A percentile compares a stretch with the other conserved stretches of the same genome.
phyloP scores from a whole-genome alignment of 2,797 vertebrate species.

The Naso thynnoides region DNA sequence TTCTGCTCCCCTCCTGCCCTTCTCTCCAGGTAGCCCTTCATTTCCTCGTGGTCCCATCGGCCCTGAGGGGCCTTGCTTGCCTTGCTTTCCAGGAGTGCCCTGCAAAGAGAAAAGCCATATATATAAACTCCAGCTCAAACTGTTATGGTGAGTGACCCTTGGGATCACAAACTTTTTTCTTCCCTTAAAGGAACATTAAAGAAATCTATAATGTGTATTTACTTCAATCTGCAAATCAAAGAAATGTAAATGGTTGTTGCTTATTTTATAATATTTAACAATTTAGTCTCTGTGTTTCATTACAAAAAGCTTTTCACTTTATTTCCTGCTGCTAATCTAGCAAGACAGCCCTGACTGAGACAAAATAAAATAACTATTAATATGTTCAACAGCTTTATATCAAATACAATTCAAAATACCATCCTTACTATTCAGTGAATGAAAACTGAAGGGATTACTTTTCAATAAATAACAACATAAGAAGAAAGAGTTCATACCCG shows the following conservation, averaged over 20 bases:
- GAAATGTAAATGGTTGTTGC: neutral
- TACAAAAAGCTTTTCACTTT: neutral
- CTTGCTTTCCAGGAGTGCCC: constrained; percentile 72
- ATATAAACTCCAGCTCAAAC: neutral
- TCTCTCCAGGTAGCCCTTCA: constrained; percentile 63
- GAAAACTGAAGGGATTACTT: neutral
- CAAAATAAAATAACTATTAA: neutral
- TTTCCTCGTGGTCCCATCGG: constrained; percentile 52
- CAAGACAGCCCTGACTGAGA: neutral
- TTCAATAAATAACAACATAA: neutral
- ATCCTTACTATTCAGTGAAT: neutral
- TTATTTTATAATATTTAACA: neutral
- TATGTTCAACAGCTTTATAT: neutral
- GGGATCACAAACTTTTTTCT: neutral
- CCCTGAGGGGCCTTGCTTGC: constrained; percentile 56
- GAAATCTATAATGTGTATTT: neutral
- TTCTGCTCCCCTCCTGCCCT: constrained; percentile 65
- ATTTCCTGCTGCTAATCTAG: neutral
- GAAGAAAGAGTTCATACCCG: constrained; percentile 57
- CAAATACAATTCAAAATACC: neutral
- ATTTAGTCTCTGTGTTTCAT: neutral
- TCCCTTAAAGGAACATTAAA: neutral
- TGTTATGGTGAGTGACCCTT: neutral
- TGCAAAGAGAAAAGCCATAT: constrained; percentile 33
- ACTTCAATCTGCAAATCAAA: neutral